Evolutionary conservation across 2,797 vertebrate species (phyloP).

Genomic region (Hirundo rustica): DNA sequence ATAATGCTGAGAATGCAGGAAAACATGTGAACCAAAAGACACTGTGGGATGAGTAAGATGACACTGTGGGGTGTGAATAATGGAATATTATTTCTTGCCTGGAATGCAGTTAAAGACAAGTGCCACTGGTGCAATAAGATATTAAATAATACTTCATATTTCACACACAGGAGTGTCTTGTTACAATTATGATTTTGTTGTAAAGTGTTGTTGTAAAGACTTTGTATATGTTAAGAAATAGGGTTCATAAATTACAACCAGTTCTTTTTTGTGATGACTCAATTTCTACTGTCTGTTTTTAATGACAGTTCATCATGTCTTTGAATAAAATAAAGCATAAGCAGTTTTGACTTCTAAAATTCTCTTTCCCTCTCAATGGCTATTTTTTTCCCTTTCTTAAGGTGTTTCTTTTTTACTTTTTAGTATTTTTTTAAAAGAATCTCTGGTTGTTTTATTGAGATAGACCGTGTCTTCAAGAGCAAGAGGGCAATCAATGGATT

Average conservation of each 20-base stretch:
- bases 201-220: background rate
- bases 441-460: background rate
- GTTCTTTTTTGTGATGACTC: background rate
- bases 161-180: background rate
- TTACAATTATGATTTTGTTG: background rate
- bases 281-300: background rate
- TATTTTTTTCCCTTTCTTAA: background rate
- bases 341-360: background rate
- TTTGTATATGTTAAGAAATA: background rate
- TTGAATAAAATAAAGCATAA: background rate
- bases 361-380: background rate
- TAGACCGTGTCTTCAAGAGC: background rate
- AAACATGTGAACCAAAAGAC: background rate
- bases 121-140: background rate
- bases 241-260: background rate
- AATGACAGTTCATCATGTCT: background rate
- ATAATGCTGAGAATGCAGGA: background rate
- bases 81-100: background rate
- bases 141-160: slow-evolving; percentile 20
- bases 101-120: background rate
- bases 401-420: background rate
- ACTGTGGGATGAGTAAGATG: background rate
- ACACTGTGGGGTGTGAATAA: background rate
- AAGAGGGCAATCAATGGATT: background rate
- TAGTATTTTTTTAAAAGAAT: background rate